These are phyloP conservation scores for Ectropis grisescens DNA, from an alignment of 1,140 invertebrate species.

Conservation along the genomic window DNA sequence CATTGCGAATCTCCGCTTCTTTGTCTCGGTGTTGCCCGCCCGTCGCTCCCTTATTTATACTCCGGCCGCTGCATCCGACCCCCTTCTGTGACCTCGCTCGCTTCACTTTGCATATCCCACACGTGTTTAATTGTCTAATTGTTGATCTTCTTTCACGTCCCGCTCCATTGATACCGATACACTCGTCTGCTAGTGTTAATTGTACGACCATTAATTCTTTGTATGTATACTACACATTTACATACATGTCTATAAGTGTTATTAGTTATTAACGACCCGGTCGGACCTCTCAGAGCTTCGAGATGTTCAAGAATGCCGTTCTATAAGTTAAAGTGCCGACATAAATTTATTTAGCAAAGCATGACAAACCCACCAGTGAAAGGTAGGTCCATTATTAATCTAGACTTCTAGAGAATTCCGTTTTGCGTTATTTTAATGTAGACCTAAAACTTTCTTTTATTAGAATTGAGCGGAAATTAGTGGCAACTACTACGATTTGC, in stretches of 20 bases:
- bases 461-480: not conserved
- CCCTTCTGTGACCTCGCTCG: conserved; percentile 2
- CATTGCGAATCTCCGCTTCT: conserved; percentile 22
- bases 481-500: not conserved
- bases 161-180: too few species aligned
- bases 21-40: conserved; percentile 29
- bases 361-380: conserved; percentile 7
- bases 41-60: conserved; percentile 1
- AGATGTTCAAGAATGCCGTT: conserved; percentile 1
- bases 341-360: not conserved
- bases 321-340: too few species aligned
- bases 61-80: conserved; percentile 1
- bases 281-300: too few species aligned
- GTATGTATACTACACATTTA: not conserved
- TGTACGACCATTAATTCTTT: not conserved
- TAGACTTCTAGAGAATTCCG: not conserved
- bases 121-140: too few species aligned
- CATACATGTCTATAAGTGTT: not conserved
- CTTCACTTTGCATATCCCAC: too few species aligned
- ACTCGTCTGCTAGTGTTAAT: too few species aligned
- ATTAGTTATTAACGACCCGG: not conserved
- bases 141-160: too few species aligned
- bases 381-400: conserved; percentile 3
- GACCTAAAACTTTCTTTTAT: not conserved
- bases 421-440: not conserved